Evolutionary conservation across 2,797 vertebrate species (phyloP), one percentile per base, ranked within the genome.

Genomic region (Sebastes glaucus): DNA sequence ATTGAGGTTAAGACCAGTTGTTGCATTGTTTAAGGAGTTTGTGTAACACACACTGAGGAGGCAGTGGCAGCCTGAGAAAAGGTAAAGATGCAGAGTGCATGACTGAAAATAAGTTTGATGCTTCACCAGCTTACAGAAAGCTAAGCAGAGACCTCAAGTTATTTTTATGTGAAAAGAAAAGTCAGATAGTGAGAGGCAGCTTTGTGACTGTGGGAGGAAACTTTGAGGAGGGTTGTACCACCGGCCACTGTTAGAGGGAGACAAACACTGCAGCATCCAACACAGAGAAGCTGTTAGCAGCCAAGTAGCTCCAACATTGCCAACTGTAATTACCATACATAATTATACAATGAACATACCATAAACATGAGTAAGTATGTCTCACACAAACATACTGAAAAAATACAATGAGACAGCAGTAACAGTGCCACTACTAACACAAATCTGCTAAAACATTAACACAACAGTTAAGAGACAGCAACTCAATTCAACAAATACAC

Each of bases 181-280:
- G 20, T 38, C 28, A 56, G 57, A 68, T 6, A 5, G 18, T 71
- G 65, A 23, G 49, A 56, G 35, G 16, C 8, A 30, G 2, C 7
- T 67, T 38, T 30, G 53, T 27, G 23, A 68, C 42, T 23, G 7
- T 20, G 27, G 7, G 27, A 46, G 7, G 9, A 56, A 33, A 25
- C 33, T 3, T 46, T 73, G 2, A 23, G 32, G 20, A 53, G 38
- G 63, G 30, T 55, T 80, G 55, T 81, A 80, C 35, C 22, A n/a
- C 9, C 13, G 7, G 13, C n/a, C 10, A 16, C 78, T 28, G 75
- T 4, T 27, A 81, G 79, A 85, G 81, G 82, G 80, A 88, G 77
- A 82, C 73, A 83, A 67, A 82, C 38, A 57, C 63, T 7, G 11
- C 62, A 18, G 25, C 35, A 30, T 22, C 23, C 49, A 20, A 20